Conservation (phyloP, 2,113 vertebrate species). For the Strix uralensis region DNA sequence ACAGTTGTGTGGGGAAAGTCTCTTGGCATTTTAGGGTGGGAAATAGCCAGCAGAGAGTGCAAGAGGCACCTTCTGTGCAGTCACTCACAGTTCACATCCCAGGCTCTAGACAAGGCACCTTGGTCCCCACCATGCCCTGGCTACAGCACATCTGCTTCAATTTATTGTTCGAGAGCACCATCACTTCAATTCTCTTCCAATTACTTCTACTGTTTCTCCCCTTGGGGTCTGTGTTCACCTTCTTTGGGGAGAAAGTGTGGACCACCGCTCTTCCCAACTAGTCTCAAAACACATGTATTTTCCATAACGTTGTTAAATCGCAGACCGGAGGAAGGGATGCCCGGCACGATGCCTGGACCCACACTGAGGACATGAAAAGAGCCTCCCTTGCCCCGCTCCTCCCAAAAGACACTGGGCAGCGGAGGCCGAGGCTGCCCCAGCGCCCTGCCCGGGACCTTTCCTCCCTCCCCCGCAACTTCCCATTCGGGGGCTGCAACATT, state of each 20-base stretch:
- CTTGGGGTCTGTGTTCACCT: background rate
- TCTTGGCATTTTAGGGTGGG: background rate
- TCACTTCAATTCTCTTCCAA: background rate
- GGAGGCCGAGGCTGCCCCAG: background rate
- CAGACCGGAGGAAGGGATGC: background rate
- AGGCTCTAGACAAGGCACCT: background rate
- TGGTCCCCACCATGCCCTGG: background rate
- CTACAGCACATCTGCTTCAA: fast-evolving
- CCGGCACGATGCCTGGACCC: background rate
- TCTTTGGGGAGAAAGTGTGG: background rate
- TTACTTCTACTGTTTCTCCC: background rate
- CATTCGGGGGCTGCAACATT: fast-evolving
- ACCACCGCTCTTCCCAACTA: background rate
- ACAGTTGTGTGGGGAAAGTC: background rate
- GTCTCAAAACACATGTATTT: fast-evolving
- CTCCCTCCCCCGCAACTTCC: background rate
- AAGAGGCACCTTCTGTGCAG: background rate
- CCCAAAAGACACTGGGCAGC: background rate
- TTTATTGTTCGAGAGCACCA: too few relatives aligned
- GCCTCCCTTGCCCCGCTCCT: background rate
- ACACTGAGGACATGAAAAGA: fast-evolving
- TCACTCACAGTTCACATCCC: background rate
- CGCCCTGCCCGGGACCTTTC: background rate
- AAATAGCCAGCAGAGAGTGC: conserved; percentile 25
- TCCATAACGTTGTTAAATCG: fast-evolving